These are phyloP conservation scores for Macaria liturata DNA, from an alignment of 2,888 invertebrate genomes.

Conservation along the genomic window DNA sequence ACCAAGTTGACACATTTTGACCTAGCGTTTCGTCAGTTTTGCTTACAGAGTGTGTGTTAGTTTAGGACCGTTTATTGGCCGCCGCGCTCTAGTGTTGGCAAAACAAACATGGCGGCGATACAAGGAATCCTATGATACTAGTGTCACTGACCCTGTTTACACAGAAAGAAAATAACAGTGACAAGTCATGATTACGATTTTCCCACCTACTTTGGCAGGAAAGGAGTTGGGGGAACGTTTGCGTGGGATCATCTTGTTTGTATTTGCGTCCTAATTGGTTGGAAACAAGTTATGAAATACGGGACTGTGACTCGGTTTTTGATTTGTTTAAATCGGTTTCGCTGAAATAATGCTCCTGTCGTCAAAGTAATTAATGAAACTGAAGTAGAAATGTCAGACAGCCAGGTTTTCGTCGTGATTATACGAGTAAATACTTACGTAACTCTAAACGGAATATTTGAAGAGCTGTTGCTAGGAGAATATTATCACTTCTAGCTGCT, in stretches of 20 bases:
- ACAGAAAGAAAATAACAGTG: constrained; percentile 27
- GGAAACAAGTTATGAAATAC: no score
- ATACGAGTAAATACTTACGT: no score
- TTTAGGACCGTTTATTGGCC: constrained; percentile 47
- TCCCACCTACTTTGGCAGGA: not conserved
- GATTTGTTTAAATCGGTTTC: no score
- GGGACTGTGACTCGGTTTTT: no score
- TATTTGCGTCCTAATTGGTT: not conserved
- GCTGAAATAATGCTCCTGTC: no score
- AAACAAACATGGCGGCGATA: constrained; percentile 41
- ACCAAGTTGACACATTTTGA: constrained; percentile 31
- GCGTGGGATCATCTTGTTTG: not conserved
- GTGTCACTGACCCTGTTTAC: constrained; percentile 36
- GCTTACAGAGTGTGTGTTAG: constrained; percentile 43
- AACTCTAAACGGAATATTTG: no score
- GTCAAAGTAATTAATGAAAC: no score
- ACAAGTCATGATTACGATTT: constrained; percentile 11
- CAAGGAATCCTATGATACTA: constrained; percentile 37
- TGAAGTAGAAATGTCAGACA: no score
- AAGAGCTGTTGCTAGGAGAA: no score
- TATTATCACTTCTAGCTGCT: no score
- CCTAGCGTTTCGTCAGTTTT: constrained; percentile 36
- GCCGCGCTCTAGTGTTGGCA: constrained; percentile 35
- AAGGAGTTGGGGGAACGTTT: constrained; percentile 1
- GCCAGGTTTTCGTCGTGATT: no score